phyloP scores from a whole-genome alignment of 2,113 vertebrate species.

The Nestor notabilis region DNA sequence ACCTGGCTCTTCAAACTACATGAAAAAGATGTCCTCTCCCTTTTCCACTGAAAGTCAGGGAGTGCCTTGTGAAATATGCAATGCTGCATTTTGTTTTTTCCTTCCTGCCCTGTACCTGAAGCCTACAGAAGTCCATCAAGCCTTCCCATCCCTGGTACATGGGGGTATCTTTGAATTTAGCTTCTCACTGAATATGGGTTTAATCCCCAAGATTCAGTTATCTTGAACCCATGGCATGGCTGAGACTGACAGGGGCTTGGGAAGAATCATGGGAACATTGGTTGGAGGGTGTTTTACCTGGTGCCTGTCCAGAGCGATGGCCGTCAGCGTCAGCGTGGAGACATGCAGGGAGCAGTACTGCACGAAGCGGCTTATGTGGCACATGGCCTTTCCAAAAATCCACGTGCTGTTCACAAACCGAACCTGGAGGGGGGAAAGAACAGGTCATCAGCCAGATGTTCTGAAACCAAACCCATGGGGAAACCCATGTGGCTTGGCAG shows the following conservation, averaged over 20 bases:
- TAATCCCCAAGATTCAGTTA: background rate
- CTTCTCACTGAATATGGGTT: background rate
- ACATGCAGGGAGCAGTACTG: constrained; percentile 75
- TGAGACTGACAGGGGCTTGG: background rate
- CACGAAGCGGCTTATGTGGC: constrained; percentile 69
- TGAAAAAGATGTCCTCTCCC: background rate
- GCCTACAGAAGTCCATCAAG: background rate
- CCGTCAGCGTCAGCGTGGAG: constrained; percentile 63
- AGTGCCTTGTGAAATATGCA: background rate
- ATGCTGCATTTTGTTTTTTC: no score
- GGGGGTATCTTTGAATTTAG: background rate
- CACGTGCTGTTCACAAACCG: constrained; percentile 70
- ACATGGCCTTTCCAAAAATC: constrained; percentile 70
- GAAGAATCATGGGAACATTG: fast-evolving
- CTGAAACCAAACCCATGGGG: background rate
- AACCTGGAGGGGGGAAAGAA: background rate
- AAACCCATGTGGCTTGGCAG: background rate
- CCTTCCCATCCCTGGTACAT: background rate
- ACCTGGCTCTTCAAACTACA: background rate
- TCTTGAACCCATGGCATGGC: fast-evolving
- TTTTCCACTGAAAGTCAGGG: background rate
- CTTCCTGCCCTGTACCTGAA: background rate
- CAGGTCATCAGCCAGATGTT: background rate
- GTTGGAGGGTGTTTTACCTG: background rate
- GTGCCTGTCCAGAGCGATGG: constrained; percentile 68